Conservation (phyloP, 2,797 vertebrate genomes). For the Aphelocoma californica region DNA sequence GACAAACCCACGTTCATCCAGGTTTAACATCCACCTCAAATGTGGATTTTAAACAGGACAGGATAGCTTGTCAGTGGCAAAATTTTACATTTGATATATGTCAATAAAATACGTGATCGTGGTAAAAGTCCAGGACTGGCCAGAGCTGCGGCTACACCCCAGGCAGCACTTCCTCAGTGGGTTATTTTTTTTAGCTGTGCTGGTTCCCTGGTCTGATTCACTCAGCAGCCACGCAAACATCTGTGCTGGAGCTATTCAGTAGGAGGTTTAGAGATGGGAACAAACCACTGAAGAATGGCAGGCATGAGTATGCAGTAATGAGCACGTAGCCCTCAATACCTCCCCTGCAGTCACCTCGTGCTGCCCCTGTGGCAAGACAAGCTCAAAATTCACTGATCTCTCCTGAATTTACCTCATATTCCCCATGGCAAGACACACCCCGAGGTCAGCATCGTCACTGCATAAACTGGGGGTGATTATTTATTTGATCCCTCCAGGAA, state of each 20-base stretch:
- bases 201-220: conserved; percentile 31
- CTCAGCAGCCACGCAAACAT: conserved; percentile 37
- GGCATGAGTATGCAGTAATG: conserved; percentile 22
- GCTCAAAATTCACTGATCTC: background rate
- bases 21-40: background rate
- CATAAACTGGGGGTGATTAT: background rate
- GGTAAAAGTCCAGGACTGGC: background rate
- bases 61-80: background rate
- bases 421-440: background rate
- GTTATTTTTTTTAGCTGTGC: background rate
- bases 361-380: background rate
- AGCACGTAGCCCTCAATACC: background rate
- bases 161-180: background rate
- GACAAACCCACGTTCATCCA: background rate
- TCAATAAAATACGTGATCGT: background rate
- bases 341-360: background rate
- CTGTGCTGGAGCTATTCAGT: conserved; percentile 46
- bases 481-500: background rate
- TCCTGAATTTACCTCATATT: background rate
- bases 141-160: background rate
- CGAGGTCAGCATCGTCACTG: background rate
- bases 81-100: background rate
- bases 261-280: conserved; percentile 46
- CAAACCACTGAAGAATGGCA: conserved; percentile 41
- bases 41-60: background rate